A percentile compares a stretch with the other conserved stretches of the same genome.
Conservation (phyloP, 2,113 vertebrate genomes). For the Ceyx margarethae region DNA sequence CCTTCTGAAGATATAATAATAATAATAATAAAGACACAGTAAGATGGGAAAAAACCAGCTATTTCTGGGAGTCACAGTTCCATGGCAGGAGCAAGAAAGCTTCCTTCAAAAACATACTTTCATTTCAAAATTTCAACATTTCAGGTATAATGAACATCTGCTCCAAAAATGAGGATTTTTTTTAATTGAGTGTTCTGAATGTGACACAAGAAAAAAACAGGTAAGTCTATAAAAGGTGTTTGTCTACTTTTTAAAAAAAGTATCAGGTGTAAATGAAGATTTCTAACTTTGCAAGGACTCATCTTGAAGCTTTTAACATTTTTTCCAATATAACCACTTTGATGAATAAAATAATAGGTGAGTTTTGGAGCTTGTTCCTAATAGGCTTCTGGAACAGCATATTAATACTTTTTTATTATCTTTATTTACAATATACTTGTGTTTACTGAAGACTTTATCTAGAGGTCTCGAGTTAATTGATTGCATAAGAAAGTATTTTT, state of each 20-base stretch:
- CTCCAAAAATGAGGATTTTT: not conserved
- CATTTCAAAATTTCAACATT: not conserved
- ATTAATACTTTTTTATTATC: not conserved
- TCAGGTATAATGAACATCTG: not conserved
- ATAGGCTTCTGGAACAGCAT: not conserved
- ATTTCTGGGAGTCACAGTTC: not conserved
- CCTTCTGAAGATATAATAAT: not conserved
- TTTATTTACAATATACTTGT: not conserved
- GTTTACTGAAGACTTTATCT: not conserved
- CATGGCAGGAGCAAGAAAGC: not conserved
- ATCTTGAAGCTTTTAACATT: not conserved
- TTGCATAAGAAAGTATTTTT: not conserved
- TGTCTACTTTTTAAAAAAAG: not conserved
- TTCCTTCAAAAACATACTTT: not conserved
- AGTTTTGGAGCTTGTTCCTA: not conserved
- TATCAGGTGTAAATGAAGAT: not conserved
- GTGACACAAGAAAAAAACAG: not conserved
- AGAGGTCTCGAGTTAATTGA: not conserved
- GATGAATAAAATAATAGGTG: not conserved
- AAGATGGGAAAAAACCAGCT: not conserved
- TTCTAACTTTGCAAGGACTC: not conserved
- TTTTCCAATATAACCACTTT: not conserved
- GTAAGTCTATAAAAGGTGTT: not conserved
- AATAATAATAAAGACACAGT: not conserved
- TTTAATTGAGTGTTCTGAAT: not conserved